Evolutionary conservation across 2,113 vertebrate species (phyloP).

Genomic region (Aspidoscelis tigris): DNA sequence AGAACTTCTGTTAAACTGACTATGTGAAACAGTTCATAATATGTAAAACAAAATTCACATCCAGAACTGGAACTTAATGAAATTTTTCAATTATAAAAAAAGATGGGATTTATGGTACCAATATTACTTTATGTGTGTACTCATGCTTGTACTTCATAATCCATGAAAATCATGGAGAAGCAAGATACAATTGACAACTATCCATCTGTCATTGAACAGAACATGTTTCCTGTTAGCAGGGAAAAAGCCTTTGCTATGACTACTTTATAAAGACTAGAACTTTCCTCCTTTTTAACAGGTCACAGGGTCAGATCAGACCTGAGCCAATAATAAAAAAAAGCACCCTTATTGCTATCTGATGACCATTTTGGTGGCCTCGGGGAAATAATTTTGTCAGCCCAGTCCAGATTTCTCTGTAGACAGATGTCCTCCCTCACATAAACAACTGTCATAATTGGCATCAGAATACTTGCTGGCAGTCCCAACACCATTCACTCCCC

Average conservation of each 20-base stretch:
- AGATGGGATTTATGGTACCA: background rate
- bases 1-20: background rate
- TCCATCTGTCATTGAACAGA: slow-evolving; percentile 37
- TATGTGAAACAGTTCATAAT: background rate
- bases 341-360: slow-evolving; percentile 59
- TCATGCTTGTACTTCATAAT: slow-evolving; percentile 38
- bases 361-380: slow-evolving; percentile 48
- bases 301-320: slow-evolving; percentile 50
- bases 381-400: slow-evolving; percentile 50
- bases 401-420: slow-evolving; percentile 54
- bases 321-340: slow-evolving; percentile 28
- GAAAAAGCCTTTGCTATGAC: slow-evolving; percentile 38
- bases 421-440: slow-evolving; percentile 64
- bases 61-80: background rate
- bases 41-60: background rate
- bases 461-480: slow-evolving; percentile 31
- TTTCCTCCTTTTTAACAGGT: slow-evolving; percentile 18
- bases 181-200: slow-evolving; percentile 30
- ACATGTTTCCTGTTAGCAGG: background rate
- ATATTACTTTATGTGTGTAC: background rate
- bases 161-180: background rate
- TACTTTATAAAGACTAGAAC: background rate
- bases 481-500: slow-evolving; percentile 14
- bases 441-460: slow-evolving; percentile 64
- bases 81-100: background rate